Evolutionary conservation across 2,797 vertebrate genomes (phyloP).

Genomic region (Clarias platycephalus): DNA sequence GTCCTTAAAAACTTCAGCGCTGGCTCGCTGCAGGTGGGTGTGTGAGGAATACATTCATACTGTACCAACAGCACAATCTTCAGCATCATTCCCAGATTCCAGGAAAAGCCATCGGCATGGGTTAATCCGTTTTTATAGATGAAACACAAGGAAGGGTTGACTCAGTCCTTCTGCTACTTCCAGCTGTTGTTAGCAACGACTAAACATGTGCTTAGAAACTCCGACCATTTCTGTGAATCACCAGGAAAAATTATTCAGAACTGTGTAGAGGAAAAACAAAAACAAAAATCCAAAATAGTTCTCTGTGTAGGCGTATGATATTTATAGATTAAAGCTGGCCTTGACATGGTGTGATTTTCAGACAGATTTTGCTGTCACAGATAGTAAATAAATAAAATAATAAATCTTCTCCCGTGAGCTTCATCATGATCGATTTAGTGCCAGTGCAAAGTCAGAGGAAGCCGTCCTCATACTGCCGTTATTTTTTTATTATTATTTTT

Average conservation of each 20-base stretch:
- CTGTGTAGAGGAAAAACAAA: not conserved
- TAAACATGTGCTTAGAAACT: constrained; percentile 7
- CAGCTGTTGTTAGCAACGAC: constrained; percentile 4
- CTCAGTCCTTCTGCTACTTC: not conserved
- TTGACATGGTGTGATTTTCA: not conserved
- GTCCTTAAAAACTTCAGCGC: constrained; percentile 81
- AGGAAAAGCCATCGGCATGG: not conserved
- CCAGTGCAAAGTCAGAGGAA: not conserved
- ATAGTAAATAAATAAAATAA: not conserved
- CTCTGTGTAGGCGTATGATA: not conserved
- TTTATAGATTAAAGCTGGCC: not conserved
- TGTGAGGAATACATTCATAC: constrained; percentile 61
- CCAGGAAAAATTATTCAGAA: constrained; percentile 4
- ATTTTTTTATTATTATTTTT: not conserved
- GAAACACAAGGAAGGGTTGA: constrained; percentile 8
- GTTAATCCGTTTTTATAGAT: not conserved
- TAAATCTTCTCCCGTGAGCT: not conserved
- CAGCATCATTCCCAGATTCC: not conserved
- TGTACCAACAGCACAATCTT: constrained; percentile 7
- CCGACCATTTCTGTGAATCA: not conserved
- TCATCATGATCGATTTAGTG: no score
- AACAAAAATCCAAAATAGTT: not conserved
- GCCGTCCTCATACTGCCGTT: not conserved
- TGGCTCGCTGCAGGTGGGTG: constrained; percentile 90
- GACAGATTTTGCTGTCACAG: not conserved